Evolutionary conservation across 2,797 vertebrate species (phyloP), one percentile per base, ranked within the genome.

Genomic region (Macropus fuliginosus): DNA sequence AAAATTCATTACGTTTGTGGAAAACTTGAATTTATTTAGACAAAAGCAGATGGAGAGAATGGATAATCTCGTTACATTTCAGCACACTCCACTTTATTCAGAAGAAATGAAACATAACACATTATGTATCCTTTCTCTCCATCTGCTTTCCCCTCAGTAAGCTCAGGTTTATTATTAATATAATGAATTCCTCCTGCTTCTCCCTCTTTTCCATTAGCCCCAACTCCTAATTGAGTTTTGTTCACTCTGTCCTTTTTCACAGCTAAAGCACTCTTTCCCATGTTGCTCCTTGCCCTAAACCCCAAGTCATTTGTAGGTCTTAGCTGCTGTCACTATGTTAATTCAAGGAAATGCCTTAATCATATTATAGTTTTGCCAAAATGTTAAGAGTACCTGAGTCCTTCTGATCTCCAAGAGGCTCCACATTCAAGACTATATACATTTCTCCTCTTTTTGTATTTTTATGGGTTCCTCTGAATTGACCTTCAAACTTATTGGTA

Each of bases 31-130:
- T 98, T 98, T 95, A 96, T 97, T 97, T 97, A 97, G 98, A 97
- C 95, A 97, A 96, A 98, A 98, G 93, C 98, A 98, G 98, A 98
- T 98, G 98, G 98, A 97, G 74, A 98, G 98, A 98, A 97, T 96
- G 95, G 96, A 97, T 96, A 98, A 96, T 94, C 97, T 94, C 31
- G 92, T 97, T 98, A 94, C 96, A 98, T 97, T 98, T 97, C 97
- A 97, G 96, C 96, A 96, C 97, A 93, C 93, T 96, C 74, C 95
- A 95, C 94, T 98, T 98, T 95, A 97, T 97, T 90, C 95, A 93
- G 97, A 98, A 98, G 97, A 98, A 98, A 97, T 89, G 81, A 98
- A 98, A 97, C 96, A 97, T 92, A 95, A 97, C 57, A 56, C 96
- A 93, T 96, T 96, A 97, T 56, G 93, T 3, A 14, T 97, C 95